A percentile compares a stretch with the other conserved stretches of the same genome.
Conservation (phyloP, 1,140 invertebrate genomes). For the Mizuhopecten yessoensis region DNA sequence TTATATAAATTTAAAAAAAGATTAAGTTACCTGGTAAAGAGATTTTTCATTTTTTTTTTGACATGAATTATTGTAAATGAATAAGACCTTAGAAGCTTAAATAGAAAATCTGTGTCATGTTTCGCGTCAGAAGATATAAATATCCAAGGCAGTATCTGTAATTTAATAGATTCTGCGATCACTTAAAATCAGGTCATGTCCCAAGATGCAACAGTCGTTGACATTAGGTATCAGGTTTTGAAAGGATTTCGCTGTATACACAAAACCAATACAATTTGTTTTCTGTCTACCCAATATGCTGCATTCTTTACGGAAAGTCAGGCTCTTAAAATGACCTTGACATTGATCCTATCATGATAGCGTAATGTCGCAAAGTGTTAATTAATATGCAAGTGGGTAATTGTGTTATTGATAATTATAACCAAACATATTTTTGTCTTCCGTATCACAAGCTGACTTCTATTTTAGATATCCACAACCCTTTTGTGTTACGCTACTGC, state of each 20-base stretch:
- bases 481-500: background rate
- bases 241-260: background rate
- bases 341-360: background rate
- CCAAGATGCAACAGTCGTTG: background rate
- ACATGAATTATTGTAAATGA: constrained; percentile 45
- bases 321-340: background rate
- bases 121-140: background rate
- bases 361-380: background rate
- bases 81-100: background rate
- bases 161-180: background rate
- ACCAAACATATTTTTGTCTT: background rate
- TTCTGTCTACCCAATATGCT: background rate
- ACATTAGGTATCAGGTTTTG: background rate
- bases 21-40: no score
- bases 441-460: background rate
- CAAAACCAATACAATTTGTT: background rate
- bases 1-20: no score
- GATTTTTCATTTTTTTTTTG: no score
- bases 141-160: background rate
- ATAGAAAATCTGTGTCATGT: background rate
- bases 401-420: background rate
- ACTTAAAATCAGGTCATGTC: background rate
- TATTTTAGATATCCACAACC: background rate
- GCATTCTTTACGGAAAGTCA: background rate
- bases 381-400: background rate